Base-by-base conservation (phyloP, 2,888 invertebrate species). In the Dugesia japonica region DNA sequence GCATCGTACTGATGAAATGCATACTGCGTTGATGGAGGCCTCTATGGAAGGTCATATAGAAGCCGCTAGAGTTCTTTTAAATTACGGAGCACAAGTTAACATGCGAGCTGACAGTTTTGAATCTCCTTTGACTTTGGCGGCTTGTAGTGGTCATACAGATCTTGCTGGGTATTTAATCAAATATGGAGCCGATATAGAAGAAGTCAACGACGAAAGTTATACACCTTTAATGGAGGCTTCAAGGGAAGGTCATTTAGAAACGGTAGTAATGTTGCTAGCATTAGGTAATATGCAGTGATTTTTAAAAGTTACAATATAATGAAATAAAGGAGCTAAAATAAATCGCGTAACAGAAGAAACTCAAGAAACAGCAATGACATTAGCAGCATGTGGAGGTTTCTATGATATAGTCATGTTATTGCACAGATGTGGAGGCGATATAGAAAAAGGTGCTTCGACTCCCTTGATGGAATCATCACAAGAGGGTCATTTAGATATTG, bases 31-130 rank as follows among this genome's bases (percentile, higher is more conserved):
- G 82, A 97, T 98, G 97, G 97, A 95, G 86, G 95, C 97, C 28
- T 93, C 94, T 80, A 89, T 94, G 80, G 94, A 94, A 20, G 97
- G 97, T 0, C 94, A 95, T 84, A 92, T 93, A 83, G 94, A 97
- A 82, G 88, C 97, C 26, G 95, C 95, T 13, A 91, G 92, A 83
- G 87, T 98, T 82, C 87, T 98, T 79, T 88, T 98, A 74, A 89
- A 89, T 80, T 89, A 94, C 79, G 93, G 93, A 77, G 94, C 97
- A 20, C 77, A 79, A 42, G 28, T 79, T n/a, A 98, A 98, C 86
- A 94, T 98, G 94, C 95, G 97, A 76, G 93, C 94, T 74, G 97
- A 97, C 86, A 94, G 95, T 85, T 97, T 97, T 86, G 98, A 98
- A 87, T 97, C 95, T 7, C 98, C 98, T 26, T 87, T 98, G 80